Evolutionary conservation across 1,140 invertebrate species (phyloP).

Genomic region (Drosophila melanica): DNA sequence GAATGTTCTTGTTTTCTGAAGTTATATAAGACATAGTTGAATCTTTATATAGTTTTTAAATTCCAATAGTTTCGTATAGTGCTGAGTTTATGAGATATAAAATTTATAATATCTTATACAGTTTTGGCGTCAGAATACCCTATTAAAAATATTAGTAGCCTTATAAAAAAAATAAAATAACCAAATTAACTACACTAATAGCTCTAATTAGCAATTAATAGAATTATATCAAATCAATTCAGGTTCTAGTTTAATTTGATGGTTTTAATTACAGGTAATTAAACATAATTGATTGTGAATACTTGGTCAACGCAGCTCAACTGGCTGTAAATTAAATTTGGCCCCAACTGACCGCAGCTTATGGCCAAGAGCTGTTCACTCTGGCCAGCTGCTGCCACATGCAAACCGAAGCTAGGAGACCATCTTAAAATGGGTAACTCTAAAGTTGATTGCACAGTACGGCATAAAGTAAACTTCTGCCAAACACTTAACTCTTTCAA

Average conservation of each 20-base stretch:
- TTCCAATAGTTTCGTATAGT: too few relatives aligned
- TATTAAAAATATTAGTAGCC: background rate
- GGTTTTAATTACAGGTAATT: constrained; percentile 65
- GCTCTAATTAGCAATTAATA: background rate
- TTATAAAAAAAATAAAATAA: background rate
- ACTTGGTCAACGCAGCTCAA: constrained; percentile 20
- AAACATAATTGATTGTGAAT: constrained; percentile 64
- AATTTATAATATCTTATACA: too few relatives aligned
- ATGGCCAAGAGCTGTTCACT: constrained; percentile 2
- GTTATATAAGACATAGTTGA: too few relatives aligned
- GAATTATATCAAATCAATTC: constrained; percentile 24
- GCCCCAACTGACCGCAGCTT: constrained; percentile 36
- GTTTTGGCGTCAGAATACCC: too few relatives aligned
- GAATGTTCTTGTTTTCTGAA: too few relatives aligned
- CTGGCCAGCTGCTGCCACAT: background rate
- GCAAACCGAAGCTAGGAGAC: background rate
- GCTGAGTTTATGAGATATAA: too few relatives aligned
- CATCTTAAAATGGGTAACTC: constrained; percentile 39
- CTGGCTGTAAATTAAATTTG: constrained; percentile 6
- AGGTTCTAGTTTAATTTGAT: constrained; percentile 43
- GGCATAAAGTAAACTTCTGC: constrained; percentile 38
- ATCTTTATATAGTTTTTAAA: too few relatives aligned
- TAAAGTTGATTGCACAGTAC: constrained; percentile 44
- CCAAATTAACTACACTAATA: constrained; percentile 21
- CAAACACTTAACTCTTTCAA: constrained; percentile 43